Base-by-base conservation (phyloP, 2,888 invertebrate genomes). In the Salticus scenicus region DNA sequence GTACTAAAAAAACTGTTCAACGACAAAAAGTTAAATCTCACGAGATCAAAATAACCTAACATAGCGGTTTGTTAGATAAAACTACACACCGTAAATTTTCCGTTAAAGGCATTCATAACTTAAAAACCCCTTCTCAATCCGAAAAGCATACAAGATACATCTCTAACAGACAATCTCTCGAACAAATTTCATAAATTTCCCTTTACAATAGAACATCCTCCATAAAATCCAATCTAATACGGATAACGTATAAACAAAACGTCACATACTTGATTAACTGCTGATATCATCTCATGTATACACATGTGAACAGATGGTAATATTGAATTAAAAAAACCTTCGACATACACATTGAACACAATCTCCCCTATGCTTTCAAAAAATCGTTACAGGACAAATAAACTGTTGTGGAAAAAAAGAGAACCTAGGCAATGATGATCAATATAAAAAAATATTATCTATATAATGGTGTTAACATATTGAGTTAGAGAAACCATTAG, bases 341-440 rank as follows among this genome's bases (percentile, higher is more conserved):
- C 2, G 10, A 10, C 12, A 37, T 8, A 12, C 7, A 37, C 37
- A 7, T 12, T 17, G 8, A 2, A n/a, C 47, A 2, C 47, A 2
- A 2, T 17, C 17, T 2, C 47, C 47, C 10, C 47, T n/a, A 7
- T 12, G 12, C 17, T 47, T 47, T 47, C 47, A 47, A 47, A 47
- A 47, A 47, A 47, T 47, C 47, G 47, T 47, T 47, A 47, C 47
- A 47, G 10, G 47, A 47, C 47, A 47, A 47, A 47, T 47, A 47
- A 47, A 47, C 47, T 47, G 47, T n/a, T 12, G 12, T 12, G 12
- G 12, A 8, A 37, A 37, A 37, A 37, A 37, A 37, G 17, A 17
- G 47, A 47, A 2, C 7, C 10, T 12, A n/a, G n/a, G n/a, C 7
- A 2, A 17, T 47, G 47, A 47, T 47, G 10, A 47, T 10, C 17